Conservation (phyloP, 1,140 invertebrate genomes). For the Acyrthosiphon pisum region DNA sequence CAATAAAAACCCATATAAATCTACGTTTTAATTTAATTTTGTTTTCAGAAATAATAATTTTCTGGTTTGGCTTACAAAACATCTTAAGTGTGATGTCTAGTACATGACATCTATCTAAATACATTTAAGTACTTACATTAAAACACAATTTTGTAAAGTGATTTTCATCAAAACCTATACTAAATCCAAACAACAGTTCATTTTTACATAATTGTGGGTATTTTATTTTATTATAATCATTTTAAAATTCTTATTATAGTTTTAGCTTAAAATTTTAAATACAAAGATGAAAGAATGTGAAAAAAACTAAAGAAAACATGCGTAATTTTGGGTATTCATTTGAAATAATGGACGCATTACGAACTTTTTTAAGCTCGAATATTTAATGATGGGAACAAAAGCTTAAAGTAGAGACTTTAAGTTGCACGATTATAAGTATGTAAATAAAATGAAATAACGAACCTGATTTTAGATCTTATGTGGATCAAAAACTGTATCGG, state of each 20-base stretch:
- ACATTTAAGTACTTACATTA: neutral
- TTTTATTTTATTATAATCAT: neutral
- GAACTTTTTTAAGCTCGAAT: neutral
- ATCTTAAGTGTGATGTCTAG: neutral
- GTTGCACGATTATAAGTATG: neutral
- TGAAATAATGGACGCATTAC: neutral
- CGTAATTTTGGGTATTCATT: neutral
- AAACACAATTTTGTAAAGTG: neutral
- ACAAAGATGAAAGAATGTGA: no score
- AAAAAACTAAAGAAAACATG: neutral
- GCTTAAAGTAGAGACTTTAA: neutral
- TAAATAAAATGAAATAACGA: neutral
- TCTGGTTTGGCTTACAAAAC: neutral
- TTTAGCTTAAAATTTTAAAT: no score
- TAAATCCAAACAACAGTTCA: neutral
- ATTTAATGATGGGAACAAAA: neutral
- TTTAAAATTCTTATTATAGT: neutral
- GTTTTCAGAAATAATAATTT: neutral
- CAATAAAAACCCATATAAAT: neutral
- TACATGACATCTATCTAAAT: neutral
- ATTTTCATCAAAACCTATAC: neutral
- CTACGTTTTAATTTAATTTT: neutral
- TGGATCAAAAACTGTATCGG: neutral
- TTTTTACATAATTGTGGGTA: neutral
- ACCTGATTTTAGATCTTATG: neutral